Base-by-base conservation (phyloP, 2,113 vertebrate species). In the Syngnathus floridae region DNA sequence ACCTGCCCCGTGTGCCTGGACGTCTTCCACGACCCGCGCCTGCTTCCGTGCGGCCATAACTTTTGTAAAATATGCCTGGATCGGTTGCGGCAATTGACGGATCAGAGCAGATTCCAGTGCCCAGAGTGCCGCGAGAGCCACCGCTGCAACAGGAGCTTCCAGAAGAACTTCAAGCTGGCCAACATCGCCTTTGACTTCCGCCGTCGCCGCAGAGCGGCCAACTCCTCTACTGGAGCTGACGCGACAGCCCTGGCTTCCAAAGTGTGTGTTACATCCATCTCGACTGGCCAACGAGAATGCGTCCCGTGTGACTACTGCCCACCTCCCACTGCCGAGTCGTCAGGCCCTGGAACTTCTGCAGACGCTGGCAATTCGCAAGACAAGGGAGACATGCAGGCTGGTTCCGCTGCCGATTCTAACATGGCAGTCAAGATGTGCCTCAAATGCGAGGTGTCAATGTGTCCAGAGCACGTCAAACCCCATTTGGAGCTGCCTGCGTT, bases 391-490 rank as follows among this genome's bases (percentile, higher is more conserved):
- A 38, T n/a, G 6, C 63, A 65, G 63, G 72, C 38, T 17, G 69
- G 41, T 0, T 58, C 38, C 7, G 31, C 54, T 1, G 21, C 0
- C 3, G 26, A 31, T 31, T 45, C 63, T 0, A 40, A 3, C 14
- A 64, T 75, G 7, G 91, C 90, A 0, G 80, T 91, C 7, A 91
- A 87, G 73, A 91, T 86, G 7, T 92, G 91, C 43, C 82, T 92
- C 59, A 90, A 90, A 64, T 92, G 91, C 1, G 90, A 92, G 78
- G 90, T 91, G 69, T 91, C 91, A 0, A 90, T 92, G 91, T 92
- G 91, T 49, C 65, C 73, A 62, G 81, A 88, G 65, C 91, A 92
- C 16, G 64, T 91, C 0, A 82, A 76, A 71, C 88, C 88, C 9
- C 91, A 92, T 59, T 78, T 90, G 73, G 87, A 91, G 22, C 78